phyloP scores from a whole-genome alignment of 1,140 invertebrate species.

The Drosophila fuyamai region DNA sequence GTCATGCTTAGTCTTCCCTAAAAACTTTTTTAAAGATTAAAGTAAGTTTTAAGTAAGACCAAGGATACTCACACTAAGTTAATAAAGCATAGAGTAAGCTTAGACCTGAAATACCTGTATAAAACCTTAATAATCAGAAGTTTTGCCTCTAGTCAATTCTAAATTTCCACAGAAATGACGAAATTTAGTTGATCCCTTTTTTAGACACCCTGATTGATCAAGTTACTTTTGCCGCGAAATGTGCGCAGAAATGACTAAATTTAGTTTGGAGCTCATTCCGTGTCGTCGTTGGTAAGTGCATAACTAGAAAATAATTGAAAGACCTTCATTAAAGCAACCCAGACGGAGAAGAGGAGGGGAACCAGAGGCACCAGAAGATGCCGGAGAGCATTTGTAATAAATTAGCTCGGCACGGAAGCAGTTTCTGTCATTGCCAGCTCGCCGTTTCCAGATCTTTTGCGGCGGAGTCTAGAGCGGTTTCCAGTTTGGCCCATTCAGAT shows the following conservation, averaged over 20 bases:
- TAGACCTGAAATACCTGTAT: no score
- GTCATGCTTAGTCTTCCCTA: no score
- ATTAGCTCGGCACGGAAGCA: conserved; percentile 59
- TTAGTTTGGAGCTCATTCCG: conserved; percentile 44
- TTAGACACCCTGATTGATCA: conserved; percentile 6
- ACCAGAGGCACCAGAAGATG: conserved; percentile 32
- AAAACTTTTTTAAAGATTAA: no score
- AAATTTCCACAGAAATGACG: no score
- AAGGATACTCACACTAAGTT: no score
- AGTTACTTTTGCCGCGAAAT: conserved; percentile 6
- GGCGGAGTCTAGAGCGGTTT: conserved; percentile 41
- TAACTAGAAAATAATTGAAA: conserved; percentile 54
- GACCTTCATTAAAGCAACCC: conserved; percentile 45
- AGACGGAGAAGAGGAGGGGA: conserved; percentile 10
- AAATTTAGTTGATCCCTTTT: no score
- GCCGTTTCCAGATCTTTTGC: conserved; percentile 19
- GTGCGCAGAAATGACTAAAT: conserved; percentile 26
- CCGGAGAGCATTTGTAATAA: conserved; percentile 52
- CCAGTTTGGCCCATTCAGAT: conserved; percentile 54
- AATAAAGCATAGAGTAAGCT: no score
- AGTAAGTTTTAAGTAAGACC: no score
- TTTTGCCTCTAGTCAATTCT: no score
- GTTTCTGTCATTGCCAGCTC: conserved; percentile 58
- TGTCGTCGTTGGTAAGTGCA: conserved; percentile 37
- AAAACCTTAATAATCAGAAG: no score